These are phyloP conservation scores for Myrmecobius fasciatus DNA, from an alignment of 2,113 vertebrate species.

Conservation along the genomic window DNA sequence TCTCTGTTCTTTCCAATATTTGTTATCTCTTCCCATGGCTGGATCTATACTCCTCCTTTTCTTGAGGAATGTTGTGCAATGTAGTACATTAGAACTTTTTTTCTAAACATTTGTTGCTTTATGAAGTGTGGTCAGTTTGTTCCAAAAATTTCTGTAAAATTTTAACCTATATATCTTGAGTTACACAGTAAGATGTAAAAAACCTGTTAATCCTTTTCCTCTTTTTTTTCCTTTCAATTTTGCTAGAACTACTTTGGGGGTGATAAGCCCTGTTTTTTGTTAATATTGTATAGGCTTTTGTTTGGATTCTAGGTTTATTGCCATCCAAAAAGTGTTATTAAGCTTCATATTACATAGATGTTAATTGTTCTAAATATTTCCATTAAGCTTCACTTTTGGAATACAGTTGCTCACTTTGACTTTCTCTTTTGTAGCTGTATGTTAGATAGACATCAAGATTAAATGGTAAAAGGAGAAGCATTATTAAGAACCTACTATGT, in stretches of 20 bases:
- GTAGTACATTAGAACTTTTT: background rate
- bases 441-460: background rate
- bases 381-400: background rate
- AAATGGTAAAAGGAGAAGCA: background rate
- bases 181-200: background rate
- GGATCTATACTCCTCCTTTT: background rate
- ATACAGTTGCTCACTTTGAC: background rate
- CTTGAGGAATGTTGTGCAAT: background rate
- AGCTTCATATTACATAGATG: background rate
- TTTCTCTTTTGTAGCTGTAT: background rate
- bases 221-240: background rate
- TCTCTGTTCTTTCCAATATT: constrained; percentile 51
- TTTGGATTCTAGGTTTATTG: background rate
- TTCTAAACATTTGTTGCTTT: background rate
- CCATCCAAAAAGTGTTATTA: background rate
- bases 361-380: background rate
- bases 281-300: background rate
- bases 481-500: background rate
- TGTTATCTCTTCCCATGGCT: background rate
- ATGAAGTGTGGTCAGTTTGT: background rate
- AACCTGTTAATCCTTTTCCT: background rate
- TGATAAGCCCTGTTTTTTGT: background rate
- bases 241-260: background rate
- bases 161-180: background rate
- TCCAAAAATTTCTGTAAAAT: background rate